phyloP scores from a whole-genome alignment of 2,113 vertebrate genomes.

The Dicentrarchus labrax region DNA sequence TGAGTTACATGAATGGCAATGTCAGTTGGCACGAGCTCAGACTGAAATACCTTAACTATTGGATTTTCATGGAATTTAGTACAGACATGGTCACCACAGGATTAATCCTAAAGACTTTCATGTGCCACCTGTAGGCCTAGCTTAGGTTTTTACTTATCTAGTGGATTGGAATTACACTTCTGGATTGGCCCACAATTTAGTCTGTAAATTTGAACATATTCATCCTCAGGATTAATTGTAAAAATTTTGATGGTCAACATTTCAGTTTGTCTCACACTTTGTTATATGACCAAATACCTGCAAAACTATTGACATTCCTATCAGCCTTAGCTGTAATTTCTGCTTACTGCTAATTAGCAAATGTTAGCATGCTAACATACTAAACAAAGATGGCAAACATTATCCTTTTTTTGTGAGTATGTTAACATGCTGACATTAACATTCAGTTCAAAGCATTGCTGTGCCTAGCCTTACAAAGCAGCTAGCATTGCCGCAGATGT shows the following conservation, averaged over 20 bases:
- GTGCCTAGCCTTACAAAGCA: neutral
- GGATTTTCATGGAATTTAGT: constrained; percentile 3
- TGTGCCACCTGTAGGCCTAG: neutral
- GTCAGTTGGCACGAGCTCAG: neutral
- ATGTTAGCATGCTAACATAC: constrained; percentile 1
- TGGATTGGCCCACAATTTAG: neutral
- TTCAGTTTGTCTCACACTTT: neutral
- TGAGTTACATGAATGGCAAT: neutral
- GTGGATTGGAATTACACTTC: neutral
- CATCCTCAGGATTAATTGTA: neutral
- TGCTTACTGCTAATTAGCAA: neutral
- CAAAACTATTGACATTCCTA: neutral
- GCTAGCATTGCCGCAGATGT: neutral
- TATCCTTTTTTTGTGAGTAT: neutral
- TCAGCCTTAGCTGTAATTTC: neutral
- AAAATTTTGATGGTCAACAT: neutral
- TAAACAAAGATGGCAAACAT: neutral
- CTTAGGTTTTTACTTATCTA: neutral
- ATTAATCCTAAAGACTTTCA: neutral
- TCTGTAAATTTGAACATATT: neutral
- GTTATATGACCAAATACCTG: neutral
- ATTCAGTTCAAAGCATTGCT: constrained; percentile 5
- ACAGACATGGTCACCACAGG: neutral
- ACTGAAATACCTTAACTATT: constrained; percentile 2
- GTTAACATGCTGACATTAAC: neutral